Evolutionary conservation across 2,888 invertebrate genomes (phyloP), one percentile per base, ranked within the genome.

Genomic region (Timandra comae): DNA sequence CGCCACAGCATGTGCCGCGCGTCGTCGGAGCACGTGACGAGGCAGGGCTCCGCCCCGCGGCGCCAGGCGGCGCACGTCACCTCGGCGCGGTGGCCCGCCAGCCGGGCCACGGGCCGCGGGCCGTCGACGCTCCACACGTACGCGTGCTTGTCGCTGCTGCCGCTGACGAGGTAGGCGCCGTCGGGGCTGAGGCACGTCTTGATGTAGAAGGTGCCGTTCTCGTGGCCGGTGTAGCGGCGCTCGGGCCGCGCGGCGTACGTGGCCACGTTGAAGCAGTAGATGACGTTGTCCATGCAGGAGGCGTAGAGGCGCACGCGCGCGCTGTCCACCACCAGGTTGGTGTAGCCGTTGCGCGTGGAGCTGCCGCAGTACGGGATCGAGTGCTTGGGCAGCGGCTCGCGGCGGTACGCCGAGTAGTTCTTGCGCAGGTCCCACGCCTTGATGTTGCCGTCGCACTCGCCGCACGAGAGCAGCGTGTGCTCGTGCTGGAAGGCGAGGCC

Each of bases 51-150:
- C 28, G 3, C 87, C 87, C 6, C 71, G 67, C 31, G 76, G 48
- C 91, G 89, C 96, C 96, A 96, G 1, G 93, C 92, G 1, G 95
- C 94, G 62, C 93, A 93, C 0, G 95, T 95, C 0, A 97, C 96
- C 82, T 97, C 97, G 5, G 93, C 93, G 25, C 88, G 82, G 63
- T 97, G 96, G 0, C 95, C 96, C 1, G 85, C 78, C 3, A 97
- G 79, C 30, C 88, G 86, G 10, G 92, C 89, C 6, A 95, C 67
- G 0, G 95, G 94, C 37, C 86, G 71, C 0, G 91, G 80, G 44
- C 78, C 72, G 7, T 87, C 84, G 1, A 91, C 88, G 64, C 90
- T 91, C 96, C 97, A 97, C 32, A 97, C 90, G 62, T 96, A 96
- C 0, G 95, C 96, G 52, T 89, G 87, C 49, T 92, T 91, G 73